Conservation (phyloP, 2,888 invertebrate species). For the Nymphalis urticae region DNA sequence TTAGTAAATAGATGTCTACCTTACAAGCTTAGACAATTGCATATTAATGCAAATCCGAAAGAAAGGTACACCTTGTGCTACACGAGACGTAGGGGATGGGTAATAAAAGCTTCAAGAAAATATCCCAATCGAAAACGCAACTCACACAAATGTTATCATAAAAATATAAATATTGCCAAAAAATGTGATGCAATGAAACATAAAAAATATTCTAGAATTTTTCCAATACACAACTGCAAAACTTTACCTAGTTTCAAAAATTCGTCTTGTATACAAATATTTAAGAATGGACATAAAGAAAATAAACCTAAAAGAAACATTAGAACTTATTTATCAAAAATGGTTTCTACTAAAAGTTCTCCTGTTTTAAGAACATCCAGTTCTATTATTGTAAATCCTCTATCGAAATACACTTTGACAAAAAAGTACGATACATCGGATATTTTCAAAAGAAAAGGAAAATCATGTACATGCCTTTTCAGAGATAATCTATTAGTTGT, state of each 20-base stretch:
- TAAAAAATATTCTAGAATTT: not conserved
- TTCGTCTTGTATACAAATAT: not conserved
- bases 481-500: not conserved
- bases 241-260: not conserved
- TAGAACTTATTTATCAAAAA: not conserved
- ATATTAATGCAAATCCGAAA: not conserved
- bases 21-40: not conserved
- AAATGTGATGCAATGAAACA: not conserved
- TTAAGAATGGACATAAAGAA: not conserved
- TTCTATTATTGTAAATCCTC: not conserved
- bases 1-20: not conserved
- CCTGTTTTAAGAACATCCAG: not conserved
- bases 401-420: not conserved
- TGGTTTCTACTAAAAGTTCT: not conserved
- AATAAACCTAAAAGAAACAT: not conserved
- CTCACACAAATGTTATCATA: not conserved
- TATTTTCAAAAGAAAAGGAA: not conserved
- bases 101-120: conserved; percentile 49
- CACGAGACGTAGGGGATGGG: conserved; percentile 50
- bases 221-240: not conserved
- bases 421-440: not conserved
- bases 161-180: not conserved
- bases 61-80: conserved; percentile 44
- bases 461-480: not conserved
- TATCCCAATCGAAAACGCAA: not conserved